These are phyloP conservation scores for Lasioglossum villosulum DNA, from an alignment of 2,888 invertebrate species.

Conservation along the genomic window DNA sequence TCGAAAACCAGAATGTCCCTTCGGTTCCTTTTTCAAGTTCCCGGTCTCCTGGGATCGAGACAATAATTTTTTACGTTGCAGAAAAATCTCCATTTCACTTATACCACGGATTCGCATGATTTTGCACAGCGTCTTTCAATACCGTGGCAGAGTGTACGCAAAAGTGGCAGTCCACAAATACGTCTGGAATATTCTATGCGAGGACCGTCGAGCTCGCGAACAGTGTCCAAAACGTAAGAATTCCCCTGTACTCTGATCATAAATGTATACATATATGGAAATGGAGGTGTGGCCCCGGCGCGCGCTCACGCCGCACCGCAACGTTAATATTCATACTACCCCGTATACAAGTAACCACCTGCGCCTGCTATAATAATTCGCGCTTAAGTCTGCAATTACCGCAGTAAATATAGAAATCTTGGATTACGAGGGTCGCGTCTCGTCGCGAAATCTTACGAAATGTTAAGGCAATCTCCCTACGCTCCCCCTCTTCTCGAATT, in stretches of 20 bases:
- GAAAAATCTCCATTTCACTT: not conserved
- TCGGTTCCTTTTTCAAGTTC: not conserved
- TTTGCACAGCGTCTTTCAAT: not conserved
- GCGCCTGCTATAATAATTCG: constrained; percentile 41
- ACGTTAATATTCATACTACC: constrained; percentile 49
- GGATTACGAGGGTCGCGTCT: constrained; percentile 26
- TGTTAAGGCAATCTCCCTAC: not conserved
- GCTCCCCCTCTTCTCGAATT: not conserved
- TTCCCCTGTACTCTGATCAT: not conserved
- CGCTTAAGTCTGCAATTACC: constrained; percentile 35
- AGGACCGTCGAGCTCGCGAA: not conserved
- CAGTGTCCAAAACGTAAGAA: constrained; percentile 20
- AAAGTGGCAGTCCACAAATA: constrained; percentile 28
- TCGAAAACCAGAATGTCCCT: too few relatives aligned
- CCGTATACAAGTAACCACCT: constrained; percentile 37
- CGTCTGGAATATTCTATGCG: constrained; percentile 18
- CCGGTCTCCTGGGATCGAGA: not conserved
- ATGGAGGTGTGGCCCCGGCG: not conserved
- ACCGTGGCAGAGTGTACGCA: not conserved
- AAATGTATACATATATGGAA: constrained; percentile 25
- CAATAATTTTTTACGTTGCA: not conserved
- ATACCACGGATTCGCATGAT: not conserved
- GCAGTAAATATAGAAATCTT: constrained; percentile 41
- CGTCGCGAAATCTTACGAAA: constrained; percentile 24
- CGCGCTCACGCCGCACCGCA: not conserved